phyloP scores from a whole-genome alignment of 2,113 vertebrate genomes.

The Myotis yumanensis region DNA sequence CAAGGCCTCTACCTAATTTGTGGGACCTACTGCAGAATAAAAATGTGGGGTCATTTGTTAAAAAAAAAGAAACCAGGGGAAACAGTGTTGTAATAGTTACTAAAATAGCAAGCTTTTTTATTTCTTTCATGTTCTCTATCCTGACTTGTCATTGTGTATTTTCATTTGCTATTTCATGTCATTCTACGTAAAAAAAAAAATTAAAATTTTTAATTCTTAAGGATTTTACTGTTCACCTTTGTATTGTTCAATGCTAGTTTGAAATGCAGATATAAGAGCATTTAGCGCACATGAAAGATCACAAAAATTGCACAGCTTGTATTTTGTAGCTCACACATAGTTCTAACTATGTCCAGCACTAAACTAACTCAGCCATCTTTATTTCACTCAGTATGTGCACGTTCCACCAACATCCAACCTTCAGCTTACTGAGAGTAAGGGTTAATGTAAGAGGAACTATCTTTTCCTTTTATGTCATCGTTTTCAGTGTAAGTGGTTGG shows the following conservation, averaged over 20 bases:
- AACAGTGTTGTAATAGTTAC: neutral
- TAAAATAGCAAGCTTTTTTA: neutral
- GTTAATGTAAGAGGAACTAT: neutral
- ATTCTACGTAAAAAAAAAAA: conserved; percentile 11
- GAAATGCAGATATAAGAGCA: neutral
- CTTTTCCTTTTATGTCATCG: neutral
- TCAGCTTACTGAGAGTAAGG: neutral
- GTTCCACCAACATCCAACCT: neutral
- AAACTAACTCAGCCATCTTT: neutral
- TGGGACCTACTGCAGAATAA: neutral
- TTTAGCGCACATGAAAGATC: neutral
- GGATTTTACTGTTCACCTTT: neutral
- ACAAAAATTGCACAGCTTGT: neutral
- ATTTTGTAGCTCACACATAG: neutral
- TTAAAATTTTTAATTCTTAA: neutral
- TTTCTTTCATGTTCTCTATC: neutral
- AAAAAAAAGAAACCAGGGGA: neutral
- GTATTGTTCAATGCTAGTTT: neutral
- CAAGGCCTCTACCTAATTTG: neutral
- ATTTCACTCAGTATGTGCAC: neutral
- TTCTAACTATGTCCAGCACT: neutral
- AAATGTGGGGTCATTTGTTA: neutral
- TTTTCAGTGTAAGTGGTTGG: neutral
- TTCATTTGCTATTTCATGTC: conserved; percentile 25
- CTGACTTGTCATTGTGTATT: neutral